These are phyloP conservation scores for Parthenolecanium corni DNA, from an alignment of 2,888 invertebrate species.

Conservation along the genomic window DNA sequence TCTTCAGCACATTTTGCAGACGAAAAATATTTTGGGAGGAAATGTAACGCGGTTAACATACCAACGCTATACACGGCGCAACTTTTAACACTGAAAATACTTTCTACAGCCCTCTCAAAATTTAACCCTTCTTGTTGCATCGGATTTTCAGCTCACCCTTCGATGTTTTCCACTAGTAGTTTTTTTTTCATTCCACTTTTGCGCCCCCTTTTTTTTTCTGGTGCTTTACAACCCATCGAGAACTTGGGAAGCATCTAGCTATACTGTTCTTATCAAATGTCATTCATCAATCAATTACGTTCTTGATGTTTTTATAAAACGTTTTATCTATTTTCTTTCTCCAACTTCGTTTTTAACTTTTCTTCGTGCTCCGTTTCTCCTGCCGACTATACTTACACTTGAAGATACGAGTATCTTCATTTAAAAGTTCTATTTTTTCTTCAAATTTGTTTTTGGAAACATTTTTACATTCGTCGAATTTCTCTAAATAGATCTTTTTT, in stretches of 20 bases:
- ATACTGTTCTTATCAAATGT: slow-evolving; percentile 23
- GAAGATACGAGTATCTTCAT: background rate
- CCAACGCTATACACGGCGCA: slow-evolving; percentile 8
- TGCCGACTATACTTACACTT: background rate
- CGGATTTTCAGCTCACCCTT: background rate
- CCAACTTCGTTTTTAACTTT: background rate
- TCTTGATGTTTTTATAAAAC: slow-evolving; percentile 7
- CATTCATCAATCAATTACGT: slow-evolving; percentile 25
- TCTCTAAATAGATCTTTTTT: no score
- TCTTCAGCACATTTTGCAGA: background rate
- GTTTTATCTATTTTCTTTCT: background rate
- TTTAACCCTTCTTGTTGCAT: slow-evolving; percentile 19
- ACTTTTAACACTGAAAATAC: slow-evolving; percentile 10
- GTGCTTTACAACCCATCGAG: background rate
- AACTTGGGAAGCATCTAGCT: background rate
- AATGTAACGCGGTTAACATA: slow-evolving; percentile 12
- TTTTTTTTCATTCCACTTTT: background rate
- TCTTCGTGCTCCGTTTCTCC: background rate
- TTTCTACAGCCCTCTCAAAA: slow-evolving; percentile 1
- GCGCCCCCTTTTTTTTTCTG: background rate
- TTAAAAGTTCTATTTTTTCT: no score
- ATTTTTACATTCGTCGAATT: no score
- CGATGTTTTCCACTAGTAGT: no score
- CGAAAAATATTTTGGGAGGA: background rate
- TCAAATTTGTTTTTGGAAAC: no score